These are phyloP conservation scores for Phodopus roborovskii DNA, from an alignment of 2,113 vertebrate genomes.

Conservation along the genomic window DNA sequence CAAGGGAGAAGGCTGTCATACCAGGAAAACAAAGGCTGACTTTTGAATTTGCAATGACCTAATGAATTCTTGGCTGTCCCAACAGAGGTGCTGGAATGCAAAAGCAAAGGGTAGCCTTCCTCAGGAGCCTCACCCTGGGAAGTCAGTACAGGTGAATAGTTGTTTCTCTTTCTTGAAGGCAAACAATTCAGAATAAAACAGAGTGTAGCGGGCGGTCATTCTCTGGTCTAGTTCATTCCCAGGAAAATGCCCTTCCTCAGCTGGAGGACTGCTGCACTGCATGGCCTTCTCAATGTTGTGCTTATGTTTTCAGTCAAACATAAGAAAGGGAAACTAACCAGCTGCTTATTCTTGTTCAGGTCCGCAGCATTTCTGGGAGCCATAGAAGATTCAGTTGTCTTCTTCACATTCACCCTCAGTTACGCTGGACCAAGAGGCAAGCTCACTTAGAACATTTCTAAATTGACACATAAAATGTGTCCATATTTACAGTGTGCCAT, in stretches of 20 bases:
- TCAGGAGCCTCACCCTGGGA: neutral
- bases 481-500: neutral
- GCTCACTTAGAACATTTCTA: neutral
- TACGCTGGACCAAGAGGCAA: neutral
- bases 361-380: conserved; percentile 21
- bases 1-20: neutral
- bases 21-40: neutral
- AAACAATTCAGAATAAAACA: conserved; percentile 41
- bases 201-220: neutral
- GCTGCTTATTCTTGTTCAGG: neutral
- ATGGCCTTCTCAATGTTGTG: neutral
- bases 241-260: neutral
- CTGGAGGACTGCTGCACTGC: neutral
- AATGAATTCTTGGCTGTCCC: conserved; percentile 25
- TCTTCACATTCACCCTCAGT: neutral
- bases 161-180: conserved; percentile 27
- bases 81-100: neutral
- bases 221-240: neutral
- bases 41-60: conserved; percentile 17
- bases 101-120: conserved; percentile 29
- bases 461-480: neutral
- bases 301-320: conserved; percentile 19
- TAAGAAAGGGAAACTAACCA: neutral
- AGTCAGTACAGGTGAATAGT: neutral
- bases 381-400: neutral